Percentiles rank a stretch among this genome's conserved stretches.
Conservation (phyloP, 2,113 vertebrate genomes). For the Chamaea fasciata region DNA sequence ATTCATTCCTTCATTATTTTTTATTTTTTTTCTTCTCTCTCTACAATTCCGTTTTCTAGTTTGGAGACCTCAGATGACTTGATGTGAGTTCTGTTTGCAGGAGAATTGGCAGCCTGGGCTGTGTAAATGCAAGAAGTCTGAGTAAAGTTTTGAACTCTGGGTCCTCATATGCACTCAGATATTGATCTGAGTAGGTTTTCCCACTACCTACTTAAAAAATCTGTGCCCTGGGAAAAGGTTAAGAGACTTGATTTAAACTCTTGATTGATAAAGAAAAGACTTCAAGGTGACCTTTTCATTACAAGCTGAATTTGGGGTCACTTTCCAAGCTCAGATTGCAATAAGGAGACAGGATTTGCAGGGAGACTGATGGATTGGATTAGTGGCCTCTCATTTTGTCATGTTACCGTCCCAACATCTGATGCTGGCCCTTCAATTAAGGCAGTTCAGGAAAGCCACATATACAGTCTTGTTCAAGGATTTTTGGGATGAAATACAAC, state of each 20-base stretch:
- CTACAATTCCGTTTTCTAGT: background rate
- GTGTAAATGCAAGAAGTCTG: background rate
- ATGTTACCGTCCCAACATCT: background rate
- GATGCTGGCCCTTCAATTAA: background rate
- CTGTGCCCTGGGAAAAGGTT: constrained; percentile 9
- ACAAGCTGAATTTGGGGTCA: background rate
- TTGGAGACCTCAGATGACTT: background rate
- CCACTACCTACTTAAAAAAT: background rate
- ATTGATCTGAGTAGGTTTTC: background rate
- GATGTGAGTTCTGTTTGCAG: background rate
- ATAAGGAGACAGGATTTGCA: background rate
- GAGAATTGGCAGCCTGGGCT: background rate
- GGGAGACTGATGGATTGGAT: background rate
- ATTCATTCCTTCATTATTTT: background rate
- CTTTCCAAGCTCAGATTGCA: background rate
- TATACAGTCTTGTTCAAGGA: background rate
- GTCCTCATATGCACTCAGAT: background rate
- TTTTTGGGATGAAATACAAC: background rate
- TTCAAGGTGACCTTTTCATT: constrained; percentile 28
- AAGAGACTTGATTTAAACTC: constrained; percentile 15
- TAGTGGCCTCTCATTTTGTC: background rate
- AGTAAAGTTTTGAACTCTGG: background rate
- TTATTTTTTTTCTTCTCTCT: background rate
- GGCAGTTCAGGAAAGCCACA: background rate
- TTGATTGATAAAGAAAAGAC: constrained; percentile 39